A percentile compares a stretch with the other conserved stretches of the same genome.
These are phyloP conservation scores for Apus apus DNA, from an alignment of 2,113 vertebrate species.

Conservation along the genomic window DNA sequence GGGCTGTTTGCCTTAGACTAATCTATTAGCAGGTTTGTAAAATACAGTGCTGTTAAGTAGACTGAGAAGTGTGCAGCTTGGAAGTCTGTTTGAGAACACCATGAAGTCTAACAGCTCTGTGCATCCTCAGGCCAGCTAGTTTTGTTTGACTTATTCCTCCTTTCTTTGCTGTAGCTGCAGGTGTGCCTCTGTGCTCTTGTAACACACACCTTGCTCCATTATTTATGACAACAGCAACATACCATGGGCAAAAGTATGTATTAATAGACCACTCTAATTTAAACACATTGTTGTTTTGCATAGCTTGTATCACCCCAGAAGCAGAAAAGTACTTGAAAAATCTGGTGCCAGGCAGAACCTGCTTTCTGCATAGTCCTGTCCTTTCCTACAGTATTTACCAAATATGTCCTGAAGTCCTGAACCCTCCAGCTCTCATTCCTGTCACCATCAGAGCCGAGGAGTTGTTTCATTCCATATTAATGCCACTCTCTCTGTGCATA, in stretches of 20 bases:
- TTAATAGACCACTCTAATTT: not conserved
- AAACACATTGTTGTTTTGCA: not conserved
- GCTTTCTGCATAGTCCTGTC: not conserved
- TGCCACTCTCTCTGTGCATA: not conserved
- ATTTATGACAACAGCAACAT: not conserved
- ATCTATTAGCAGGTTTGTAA: not conserved
- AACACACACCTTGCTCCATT: not conserved
- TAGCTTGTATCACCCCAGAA: not conserved
- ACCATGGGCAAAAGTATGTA: not conserved
- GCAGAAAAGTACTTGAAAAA: not conserved
- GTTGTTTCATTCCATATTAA: not conserved
- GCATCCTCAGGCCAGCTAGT: not conserved
- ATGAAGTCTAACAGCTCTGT: not conserved
- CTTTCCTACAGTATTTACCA: not conserved
- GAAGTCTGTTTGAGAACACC: not conserved
- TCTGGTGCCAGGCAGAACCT: not conserved
- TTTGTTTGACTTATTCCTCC: not conserved
- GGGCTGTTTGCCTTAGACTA: not conserved
- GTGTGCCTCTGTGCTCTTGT: not conserved
- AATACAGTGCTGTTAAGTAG: not conserved
- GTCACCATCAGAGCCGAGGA: not conserved
- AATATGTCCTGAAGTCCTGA: not conserved
- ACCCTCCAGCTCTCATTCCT: not conserved
- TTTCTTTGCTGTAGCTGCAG: not conserved
- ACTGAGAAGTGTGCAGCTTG: not conserved